Evolutionary conservation across 2,113 vertebrate species (phyloP).

Genomic region (Syngnathus scovelli): DNA sequence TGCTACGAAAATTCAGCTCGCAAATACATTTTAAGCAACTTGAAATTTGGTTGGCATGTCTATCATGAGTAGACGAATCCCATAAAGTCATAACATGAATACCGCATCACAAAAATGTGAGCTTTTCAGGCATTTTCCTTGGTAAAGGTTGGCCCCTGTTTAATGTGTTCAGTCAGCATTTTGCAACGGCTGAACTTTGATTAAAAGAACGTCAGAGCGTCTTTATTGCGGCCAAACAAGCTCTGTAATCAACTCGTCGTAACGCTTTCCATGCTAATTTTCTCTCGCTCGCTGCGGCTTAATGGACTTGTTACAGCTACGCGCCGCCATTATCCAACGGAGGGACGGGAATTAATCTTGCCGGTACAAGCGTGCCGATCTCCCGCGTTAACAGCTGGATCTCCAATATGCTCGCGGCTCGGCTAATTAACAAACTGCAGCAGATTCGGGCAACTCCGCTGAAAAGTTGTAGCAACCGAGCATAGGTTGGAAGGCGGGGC

Average conservation of each 20-base stretch:
- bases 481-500: slow-evolving; percentile 41
- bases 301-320: slow-evolving; percentile 47
- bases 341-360: slow-evolving; percentile 55
- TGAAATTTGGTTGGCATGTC: neutral
- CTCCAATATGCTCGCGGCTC: slow-evolving; percentile 60
- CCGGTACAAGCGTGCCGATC: slow-evolving; percentile 50
- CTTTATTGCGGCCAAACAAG: slow-evolving; percentile 18
- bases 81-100: neutral
- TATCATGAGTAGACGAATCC: neutral
- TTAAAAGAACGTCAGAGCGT: neutral
- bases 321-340: slow-evolving; percentile 34
- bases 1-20: neutral
- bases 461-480: neutral
- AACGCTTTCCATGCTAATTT: slow-evolving; percentile 11
- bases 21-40: neutral
- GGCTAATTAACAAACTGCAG: slow-evolving; percentile 70
- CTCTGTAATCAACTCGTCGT: slow-evolving; percentile 14
- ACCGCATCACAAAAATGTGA: neutral
- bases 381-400: slow-evolving; percentile 63
- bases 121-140: neutral
- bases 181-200: slow-evolving; percentile 1
- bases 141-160: neutral
- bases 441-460: slow-evolving; percentile 60
- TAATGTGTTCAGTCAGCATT: neutral
- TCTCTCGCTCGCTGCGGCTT: slow-evolving; percentile 15